Evolutionary conservation across 2,888 invertebrate species (phyloP).

Genomic region (Thymelicus sylvestris): DNA sequence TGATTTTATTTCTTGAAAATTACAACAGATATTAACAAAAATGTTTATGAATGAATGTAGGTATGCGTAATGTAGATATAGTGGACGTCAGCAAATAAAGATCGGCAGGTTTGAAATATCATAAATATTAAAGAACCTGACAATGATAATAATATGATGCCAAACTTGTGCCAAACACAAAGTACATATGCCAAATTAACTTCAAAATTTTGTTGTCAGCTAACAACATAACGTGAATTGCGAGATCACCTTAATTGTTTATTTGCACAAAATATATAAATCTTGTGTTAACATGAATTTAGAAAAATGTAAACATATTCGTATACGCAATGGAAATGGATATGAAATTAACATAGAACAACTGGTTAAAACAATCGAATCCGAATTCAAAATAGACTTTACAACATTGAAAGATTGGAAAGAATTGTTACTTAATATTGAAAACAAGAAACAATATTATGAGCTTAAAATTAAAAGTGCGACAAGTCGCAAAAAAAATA

Average conservation of each 20-base stretch:
- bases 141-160: too few relatives aligned
- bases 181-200: neutral
- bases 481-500: slow-evolving; percentile 56
- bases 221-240: neutral
- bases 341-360: slow-evolving; percentile 56
- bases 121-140: neutral
- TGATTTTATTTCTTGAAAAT: too few relatives aligned
- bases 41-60: too few relatives aligned
- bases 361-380: slow-evolving; percentile 62
- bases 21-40: too few relatives aligned
- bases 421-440: slow-evolving; percentile 57
- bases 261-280: neutral
- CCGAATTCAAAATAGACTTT: slow-evolving; percentile 60
- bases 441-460: slow-evolving; percentile 53
- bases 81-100: neutral
- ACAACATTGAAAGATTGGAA: slow-evolving; percentile 65
- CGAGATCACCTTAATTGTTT: neutral
- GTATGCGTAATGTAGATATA: neutral
- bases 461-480: slow-evolving; percentile 59
- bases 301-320: slow-evolving; percentile 57
- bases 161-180: too few relatives aligned
- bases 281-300: slow-evolving; percentile 45
- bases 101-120: neutral
- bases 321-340: slow-evolving; percentile 56
- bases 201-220: neutral